Evolutionary conservation across 1,140 invertebrate genomes (phyloP).

Genomic region (Solen grandis): DNA sequence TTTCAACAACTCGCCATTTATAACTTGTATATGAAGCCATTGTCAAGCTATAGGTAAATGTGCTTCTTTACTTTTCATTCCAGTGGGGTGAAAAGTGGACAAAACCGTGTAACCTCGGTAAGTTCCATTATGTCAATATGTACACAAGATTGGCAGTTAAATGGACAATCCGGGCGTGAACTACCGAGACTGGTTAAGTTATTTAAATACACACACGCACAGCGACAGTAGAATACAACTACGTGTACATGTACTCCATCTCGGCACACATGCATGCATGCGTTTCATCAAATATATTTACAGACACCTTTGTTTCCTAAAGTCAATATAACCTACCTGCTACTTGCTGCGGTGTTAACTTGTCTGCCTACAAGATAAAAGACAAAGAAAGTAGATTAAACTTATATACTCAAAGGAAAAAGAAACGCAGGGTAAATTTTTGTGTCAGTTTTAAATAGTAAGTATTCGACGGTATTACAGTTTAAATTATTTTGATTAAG

Average conservation of each 20-base stretch:
- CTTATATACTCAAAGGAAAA: too few relatives aligned
- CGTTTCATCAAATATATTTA: too few relatives aligned
- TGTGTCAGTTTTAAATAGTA: too few relatives aligned
- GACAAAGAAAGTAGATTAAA: too few relatives aligned
- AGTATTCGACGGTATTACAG: too few relatives aligned
- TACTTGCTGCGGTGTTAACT: constrained; percentile 26
- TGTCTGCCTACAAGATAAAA: neutral
- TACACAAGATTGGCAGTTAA: neutral
- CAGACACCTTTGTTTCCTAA: too few relatives aligned
- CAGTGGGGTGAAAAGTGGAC: neutral
- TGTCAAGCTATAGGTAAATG: too few relatives aligned
- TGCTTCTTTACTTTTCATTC: too few relatives aligned
- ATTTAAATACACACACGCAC: neutral
- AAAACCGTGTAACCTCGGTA: neutral
- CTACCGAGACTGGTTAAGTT: neutral
- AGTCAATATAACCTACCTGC: constrained; percentile 2
- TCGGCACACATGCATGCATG: neutral
- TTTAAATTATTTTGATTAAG: too few relatives aligned
- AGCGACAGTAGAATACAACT: neutral
- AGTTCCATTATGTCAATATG: neutral
- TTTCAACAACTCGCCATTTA: neutral
- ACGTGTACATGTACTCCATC: neutral
- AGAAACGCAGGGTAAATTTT: too few relatives aligned
- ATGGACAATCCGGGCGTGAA: neutral
- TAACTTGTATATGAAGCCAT: too few relatives aligned